Percentiles rank a stretch among this genome's conserved stretches.
These are phyloP conservation scores for Chrysocyon brachyurus DNA, from an alignment of 2,797 vertebrate genomes.

Conservation along the genomic window DNA sequence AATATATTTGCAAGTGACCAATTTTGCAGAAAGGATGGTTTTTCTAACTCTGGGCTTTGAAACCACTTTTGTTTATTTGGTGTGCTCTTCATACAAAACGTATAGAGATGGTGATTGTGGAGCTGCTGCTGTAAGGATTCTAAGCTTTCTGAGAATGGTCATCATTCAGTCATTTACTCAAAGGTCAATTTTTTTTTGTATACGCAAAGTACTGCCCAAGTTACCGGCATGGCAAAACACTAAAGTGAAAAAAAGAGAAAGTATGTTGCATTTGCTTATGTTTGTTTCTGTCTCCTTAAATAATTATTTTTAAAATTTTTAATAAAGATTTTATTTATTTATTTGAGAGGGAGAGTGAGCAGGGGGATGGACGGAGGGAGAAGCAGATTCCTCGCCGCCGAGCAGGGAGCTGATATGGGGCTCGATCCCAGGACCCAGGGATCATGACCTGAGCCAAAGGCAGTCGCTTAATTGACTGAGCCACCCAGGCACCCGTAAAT, in stretches of 20 bases:
- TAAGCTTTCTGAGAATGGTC: neutral
- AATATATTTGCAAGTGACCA: neutral
- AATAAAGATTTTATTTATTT: too few species aligned
- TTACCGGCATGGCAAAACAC: neutral
- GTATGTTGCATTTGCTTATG: neutral
- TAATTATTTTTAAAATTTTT: too few species aligned
- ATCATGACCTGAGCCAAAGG: too few species aligned
- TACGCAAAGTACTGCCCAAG: neutral
- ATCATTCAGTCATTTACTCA: neutral
- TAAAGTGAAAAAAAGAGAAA: neutral
- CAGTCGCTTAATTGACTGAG: too few species aligned
- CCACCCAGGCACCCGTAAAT: too few species aligned
- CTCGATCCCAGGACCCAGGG: too few species aligned
- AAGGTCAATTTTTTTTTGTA: neutral
- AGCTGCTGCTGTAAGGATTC: neutral
- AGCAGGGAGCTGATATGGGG: too few species aligned
- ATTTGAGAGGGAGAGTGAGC: too few species aligned
- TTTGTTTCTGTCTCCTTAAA: neutral
- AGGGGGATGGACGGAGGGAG: too few species aligned
- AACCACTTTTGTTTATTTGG: neutral
- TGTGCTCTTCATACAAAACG: conserved; percentile 9
- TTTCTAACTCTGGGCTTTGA: neutral
- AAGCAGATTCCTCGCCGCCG: too few species aligned
- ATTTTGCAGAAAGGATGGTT: conserved; percentile 28
- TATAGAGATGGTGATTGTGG: neutral